Base-by-base conservation (phyloP, 2,113 vertebrate genomes). In the Tor tambroides region DNA sequence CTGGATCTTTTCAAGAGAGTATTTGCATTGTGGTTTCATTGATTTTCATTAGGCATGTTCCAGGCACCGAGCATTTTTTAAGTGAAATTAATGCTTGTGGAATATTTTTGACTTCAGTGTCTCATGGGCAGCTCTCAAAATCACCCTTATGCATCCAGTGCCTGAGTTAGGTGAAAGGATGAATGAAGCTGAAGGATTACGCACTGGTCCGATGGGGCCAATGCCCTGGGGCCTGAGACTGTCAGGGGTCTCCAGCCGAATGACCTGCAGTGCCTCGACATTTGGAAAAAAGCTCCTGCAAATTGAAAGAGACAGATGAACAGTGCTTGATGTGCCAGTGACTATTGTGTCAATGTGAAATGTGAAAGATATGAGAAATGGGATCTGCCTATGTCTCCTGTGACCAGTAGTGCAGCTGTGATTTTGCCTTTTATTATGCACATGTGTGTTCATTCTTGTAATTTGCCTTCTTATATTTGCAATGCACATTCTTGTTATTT, bases 31-130 rank as follows among this genome's bases (percentile, higher is more conserved):
- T 54, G 61, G 49, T 87, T 59, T 77, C 84, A 87, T 83, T 86
- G 86, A 86, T 87, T 87, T 89, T 85, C 74, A 83, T 89, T 85
- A 83, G 43, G 49, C n/a, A 67, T 80, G 76, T 86, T 90, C 69
- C 65, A 87, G 74, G 46, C 43, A 51, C 85, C n/a, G 28, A 61
- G 63, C 35, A 84, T 74, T 69, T 75, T 74, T 89, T 86, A 86
- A 87, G 32, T 89, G 63, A 85, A 87, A 89, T 89, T 11, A 90
- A 90, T 89, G 85, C 54, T 69, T n/a, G 35, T 83, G 15, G 26
- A 32, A 35, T 49, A 71, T 77, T 83, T 61, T 77, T 79, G 71
- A 54, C 21, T n/a, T 14, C 21, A 61, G 21, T 23, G 19, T 38
- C 78, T 61, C 43, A 49, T 38, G 2, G 32, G n/a, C 54, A 80